Evolutionary conservation across 2,797 vertebrate species (phyloP).

Genomic region (Gorsachius magnificus): DNA sequence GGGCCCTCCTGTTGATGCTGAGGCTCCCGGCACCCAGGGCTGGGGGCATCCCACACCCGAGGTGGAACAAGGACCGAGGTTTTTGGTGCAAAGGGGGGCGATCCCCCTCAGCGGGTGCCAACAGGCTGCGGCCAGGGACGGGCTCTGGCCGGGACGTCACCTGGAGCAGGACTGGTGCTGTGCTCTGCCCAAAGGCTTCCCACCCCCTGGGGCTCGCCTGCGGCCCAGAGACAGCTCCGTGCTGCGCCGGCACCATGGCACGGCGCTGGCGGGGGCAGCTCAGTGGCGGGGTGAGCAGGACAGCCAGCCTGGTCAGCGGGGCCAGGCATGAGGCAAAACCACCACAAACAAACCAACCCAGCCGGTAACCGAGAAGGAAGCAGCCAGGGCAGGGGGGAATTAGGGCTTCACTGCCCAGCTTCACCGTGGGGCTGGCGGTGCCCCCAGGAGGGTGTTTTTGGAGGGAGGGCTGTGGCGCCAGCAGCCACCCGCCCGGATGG

Average conservation of each 20-base stretch:
- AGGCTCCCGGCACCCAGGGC: not conserved
- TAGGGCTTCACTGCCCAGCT: not conserved
- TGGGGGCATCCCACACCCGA: not conserved
- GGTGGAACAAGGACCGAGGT: not conserved
- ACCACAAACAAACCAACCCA: not conserved
- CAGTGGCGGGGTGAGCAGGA: not conserved
- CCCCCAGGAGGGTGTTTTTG: not conserved
- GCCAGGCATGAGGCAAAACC: not conserved
- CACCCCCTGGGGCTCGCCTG: not conserved
- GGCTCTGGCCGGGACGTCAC: not conserved
- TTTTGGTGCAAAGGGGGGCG: not conserved
- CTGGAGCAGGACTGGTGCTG: not conserved
- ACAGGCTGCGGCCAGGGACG: not conserved
- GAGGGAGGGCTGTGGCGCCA: not conserved
- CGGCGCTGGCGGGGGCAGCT: not conserved
- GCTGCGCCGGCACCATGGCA: rapidly evolving
- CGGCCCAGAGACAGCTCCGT: rapidly evolving
- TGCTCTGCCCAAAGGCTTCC: not conserved
- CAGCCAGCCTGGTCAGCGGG: not conserved
- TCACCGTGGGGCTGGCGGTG: rapidly evolving
- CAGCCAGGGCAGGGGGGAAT: rapidly evolving
- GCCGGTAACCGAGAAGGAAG: not conserved
- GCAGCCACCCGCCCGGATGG: not conserved
- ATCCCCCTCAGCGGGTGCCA: not conserved
- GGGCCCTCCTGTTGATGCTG: no score